phyloP scores from a whole-genome alignment of 2,113 vertebrate genomes.

The Hemichromis elongatus region DNA sequence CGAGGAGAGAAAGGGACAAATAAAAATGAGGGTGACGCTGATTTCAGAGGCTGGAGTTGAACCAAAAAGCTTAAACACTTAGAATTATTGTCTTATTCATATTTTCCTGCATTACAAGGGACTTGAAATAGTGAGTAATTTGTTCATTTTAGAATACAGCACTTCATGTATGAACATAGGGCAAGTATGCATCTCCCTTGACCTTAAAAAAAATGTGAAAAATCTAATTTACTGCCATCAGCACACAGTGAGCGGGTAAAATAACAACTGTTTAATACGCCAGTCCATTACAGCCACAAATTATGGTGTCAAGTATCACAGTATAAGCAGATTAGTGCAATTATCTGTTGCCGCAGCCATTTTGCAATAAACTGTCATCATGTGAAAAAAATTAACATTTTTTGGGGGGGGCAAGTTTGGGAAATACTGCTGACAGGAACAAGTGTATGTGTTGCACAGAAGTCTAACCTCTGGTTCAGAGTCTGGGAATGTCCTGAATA shows the following conservation, averaged over 20 bases:
- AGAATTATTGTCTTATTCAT: not conserved
- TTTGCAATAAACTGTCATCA: not conserved
- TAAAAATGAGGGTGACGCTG: not conserved
- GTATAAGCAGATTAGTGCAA: not conserved
- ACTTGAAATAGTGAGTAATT: not conserved
- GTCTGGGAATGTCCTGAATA: not conserved
- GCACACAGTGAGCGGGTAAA: not conserved
- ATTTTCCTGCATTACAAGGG: not conserved
- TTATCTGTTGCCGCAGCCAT: not conserved
- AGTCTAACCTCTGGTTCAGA: not conserved
- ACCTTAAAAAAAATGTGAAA: not conserved
- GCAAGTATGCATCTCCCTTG: not conserved
- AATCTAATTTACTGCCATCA: not conserved
- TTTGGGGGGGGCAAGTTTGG: not conserved
- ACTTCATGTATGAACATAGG: not conserved
- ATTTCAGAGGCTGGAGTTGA: not conserved
- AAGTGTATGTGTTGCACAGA: conserved; percentile 19
- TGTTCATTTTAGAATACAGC: not conserved
- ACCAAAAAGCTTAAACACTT: not conserved
- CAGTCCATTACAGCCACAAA: not conserved
- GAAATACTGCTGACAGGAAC: not conserved
- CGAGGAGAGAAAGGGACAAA: not conserved
- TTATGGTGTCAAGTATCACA: not conserved
- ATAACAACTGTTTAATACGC: not conserved
- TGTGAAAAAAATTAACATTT: not conserved